Conservation (phyloP, 1,140 invertebrate species). For the Chelonus insularis region DNA sequence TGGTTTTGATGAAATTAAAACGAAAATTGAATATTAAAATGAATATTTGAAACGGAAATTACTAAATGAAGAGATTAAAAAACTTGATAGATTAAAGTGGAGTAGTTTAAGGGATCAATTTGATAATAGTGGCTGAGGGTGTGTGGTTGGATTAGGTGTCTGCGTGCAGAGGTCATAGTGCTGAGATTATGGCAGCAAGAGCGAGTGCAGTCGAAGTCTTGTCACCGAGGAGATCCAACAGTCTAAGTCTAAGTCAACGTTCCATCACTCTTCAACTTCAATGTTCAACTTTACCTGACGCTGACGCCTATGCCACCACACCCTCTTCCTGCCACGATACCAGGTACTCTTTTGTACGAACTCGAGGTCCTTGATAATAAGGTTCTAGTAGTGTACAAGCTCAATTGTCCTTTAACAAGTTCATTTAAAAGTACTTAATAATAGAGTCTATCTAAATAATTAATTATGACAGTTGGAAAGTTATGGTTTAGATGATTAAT, state of each 20-base stretch:
- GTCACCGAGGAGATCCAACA: constrained; percentile 24
- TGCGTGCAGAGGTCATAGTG: constrained; percentile 46
- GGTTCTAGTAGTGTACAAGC: constrained; percentile 27
- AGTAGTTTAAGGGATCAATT: constrained; percentile 10
- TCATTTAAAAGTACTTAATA: too few relatives aligned
- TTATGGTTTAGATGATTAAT: too few relatives aligned
- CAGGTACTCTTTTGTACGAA: constrained; percentile 39
- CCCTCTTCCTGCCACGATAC: constrained; percentile 47
- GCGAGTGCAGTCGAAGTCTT: constrained; percentile 21
- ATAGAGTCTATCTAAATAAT: too few relatives aligned
- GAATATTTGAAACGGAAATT: background rate
- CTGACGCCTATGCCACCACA: constrained; percentile 45
- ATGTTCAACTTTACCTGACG: constrained; percentile 36
- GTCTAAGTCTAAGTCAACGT: constrained; percentile 8
- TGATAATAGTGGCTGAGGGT: constrained; percentile 44
- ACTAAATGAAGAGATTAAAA: background rate
- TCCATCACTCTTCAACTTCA: constrained; percentile 40
- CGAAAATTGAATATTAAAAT: too few relatives aligned
- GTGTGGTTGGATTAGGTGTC: constrained; percentile 53
- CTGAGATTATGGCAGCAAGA: constrained; percentile 37
- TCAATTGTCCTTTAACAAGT: too few relatives aligned
- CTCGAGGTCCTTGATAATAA: constrained; percentile 20
- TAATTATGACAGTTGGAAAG: too few relatives aligned
- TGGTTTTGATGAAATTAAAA: too few relatives aligned
- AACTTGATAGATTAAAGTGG: background rate